A percentile compares a stretch with the other conserved stretches of the same genome.
These are phyloP conservation scores for Pipistrellus nathusii DNA, from an alignment of 2,797 vertebrate genomes.

Conservation along the genomic window DNA sequence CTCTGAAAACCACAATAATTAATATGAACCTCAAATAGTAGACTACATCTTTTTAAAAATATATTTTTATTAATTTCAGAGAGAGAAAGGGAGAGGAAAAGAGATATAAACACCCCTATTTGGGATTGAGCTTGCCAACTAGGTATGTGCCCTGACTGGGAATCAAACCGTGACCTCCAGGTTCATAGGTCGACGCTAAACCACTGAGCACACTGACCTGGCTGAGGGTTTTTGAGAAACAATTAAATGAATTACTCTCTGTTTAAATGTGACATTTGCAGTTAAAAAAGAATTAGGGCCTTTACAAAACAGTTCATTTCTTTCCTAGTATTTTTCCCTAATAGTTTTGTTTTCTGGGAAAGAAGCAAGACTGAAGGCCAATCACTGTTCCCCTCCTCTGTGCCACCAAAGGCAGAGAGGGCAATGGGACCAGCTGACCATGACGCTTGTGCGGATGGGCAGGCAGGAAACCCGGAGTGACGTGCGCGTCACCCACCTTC, in stretches of 20 bases:
- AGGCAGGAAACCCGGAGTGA: neutral
- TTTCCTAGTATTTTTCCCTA: neutral
- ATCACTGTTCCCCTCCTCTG: neutral
- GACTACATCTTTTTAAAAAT: neutral
- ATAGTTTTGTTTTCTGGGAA: neutral
- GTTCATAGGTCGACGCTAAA: too few species aligned
- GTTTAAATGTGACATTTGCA: constrained; percentile 11
- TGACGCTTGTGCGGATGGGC: neutral
- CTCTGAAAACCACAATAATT: constrained; percentile 1
- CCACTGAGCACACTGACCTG: too few species aligned
- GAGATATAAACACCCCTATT: too few species aligned
- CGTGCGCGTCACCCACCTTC: constrained; percentile 84
- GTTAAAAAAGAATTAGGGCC: constrained; percentile 28
- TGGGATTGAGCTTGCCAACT: too few species aligned
- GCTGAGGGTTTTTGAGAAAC: neutral
- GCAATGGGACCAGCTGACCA: neutral
- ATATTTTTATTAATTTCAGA: too few species aligned
- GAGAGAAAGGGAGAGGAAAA: too few species aligned
- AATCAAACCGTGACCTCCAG: too few species aligned
- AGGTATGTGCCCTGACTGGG: too few species aligned
- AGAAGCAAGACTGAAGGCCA: neutral
- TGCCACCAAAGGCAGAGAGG: neutral
- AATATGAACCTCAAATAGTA: neutral
- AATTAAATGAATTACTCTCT: neutral
- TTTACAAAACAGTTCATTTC: neutral